Evolutionary conservation across 2,888 invertebrate species (phyloP), one percentile per base, ranked within the genome.

Genomic region (Platynereis dumerilii): DNA sequence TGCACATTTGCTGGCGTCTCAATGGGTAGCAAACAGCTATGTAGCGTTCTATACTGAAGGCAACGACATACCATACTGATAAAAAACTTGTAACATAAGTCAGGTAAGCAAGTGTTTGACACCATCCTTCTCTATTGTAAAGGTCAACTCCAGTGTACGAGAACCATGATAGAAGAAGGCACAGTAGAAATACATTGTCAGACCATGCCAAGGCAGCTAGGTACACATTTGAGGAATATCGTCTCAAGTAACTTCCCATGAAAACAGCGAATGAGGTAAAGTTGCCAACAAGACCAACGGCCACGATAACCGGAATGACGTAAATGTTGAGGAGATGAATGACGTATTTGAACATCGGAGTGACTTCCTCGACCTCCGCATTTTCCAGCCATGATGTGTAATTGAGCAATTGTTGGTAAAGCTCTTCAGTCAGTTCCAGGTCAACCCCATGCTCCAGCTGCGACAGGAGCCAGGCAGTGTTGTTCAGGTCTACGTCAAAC

Each of bases 271-370:
- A 87, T 0, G 91, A 91, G 0, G 92, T 77, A 26, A 88, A 83
- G 79, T 94, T 94, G 10, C 93, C 93, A 17, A 91, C 78, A 0
- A 88, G 85, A 24, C 94, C 93, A 17, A 91, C 85, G 10, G 86
- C 78, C 0, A 91, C 88, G 0, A 93, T 83, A 0, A 90, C 78
- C 0, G 92, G 92, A 0, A 89, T 89, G 75, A 91, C 91, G 78
- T 90, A 92, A 22, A 57, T 52, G 44, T 68, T 34, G 7, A 68
- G 63, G 5, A 48, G n/a, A n/a, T 48, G 48, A n/a, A 48, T n/a
- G 48, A 48, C n/a, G 7, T 22, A 22, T 22, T 48, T 5, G 20
- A 48, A 48, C 48, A 20, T 22, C 3, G 22, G 20, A n/a, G n/a
- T 48, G 20, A 48, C 48, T 3, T 48, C 48, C 48, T 48, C n/a